Evolutionary conservation across 2,113 vertebrate genomes (phyloP).

Genomic region (Prionailurus viverrinus): DNA sequence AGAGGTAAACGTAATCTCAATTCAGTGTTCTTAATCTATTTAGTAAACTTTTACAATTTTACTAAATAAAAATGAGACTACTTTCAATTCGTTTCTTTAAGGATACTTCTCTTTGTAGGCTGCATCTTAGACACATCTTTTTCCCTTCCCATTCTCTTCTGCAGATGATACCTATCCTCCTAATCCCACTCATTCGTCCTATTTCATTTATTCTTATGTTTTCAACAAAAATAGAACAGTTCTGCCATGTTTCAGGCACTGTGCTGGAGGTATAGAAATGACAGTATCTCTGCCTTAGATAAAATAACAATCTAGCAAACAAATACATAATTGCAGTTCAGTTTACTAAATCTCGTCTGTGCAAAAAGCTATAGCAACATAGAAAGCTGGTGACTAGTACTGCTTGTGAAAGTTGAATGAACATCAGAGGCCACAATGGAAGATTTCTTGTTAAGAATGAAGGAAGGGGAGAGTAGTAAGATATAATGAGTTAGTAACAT

Average conservation of each 20-base stretch:
- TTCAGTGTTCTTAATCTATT: background rate
- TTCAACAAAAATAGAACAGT: background rate
- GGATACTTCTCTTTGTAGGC: background rate
- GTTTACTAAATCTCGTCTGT: background rate
- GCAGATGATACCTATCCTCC: background rate
- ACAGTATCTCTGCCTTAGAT: background rate
- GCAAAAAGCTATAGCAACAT: background rate
- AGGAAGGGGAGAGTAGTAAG: background rate
- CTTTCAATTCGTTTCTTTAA: background rate
- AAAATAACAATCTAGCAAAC: background rate
- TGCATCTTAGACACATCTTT: background rate
- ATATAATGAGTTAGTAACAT: background rate
- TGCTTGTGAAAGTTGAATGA: background rate
- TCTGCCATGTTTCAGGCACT: background rate
- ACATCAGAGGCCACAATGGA: background rate
- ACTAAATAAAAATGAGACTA: slow-evolving; percentile 18
- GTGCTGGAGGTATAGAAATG: background rate
- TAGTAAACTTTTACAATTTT: background rate
- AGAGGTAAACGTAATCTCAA: background rate
- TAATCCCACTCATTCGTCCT: background rate
- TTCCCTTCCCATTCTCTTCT: background rate
- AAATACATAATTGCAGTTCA: background rate
- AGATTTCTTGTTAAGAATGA: background rate
- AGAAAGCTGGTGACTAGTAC: background rate
- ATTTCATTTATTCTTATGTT: background rate